Evolutionary conservation across 2,113 vertebrate genomes (phyloP).

Genomic region (Melanotaenia duboulayi): DNA sequence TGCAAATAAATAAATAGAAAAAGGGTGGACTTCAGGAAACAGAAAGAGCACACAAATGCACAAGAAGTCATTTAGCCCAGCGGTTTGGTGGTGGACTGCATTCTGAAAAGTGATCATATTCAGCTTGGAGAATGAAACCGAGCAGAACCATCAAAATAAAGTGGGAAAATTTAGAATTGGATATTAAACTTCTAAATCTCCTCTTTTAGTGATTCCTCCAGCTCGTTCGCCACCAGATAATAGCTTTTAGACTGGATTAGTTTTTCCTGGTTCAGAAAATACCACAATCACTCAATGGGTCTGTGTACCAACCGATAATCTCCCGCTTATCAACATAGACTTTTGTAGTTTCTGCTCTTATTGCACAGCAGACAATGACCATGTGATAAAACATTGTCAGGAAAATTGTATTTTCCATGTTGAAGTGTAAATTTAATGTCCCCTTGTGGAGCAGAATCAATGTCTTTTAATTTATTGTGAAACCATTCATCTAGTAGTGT

Average conservation of each 20-base stretch:
- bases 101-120: constrained; percentile 74
- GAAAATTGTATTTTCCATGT: constrained; percentile 22
- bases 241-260: constrained; percentile 61
- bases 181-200: constrained; percentile 65
- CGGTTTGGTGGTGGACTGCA: constrained; percentile 60
- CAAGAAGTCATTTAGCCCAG: constrained; percentile 62
- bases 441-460: background rate
- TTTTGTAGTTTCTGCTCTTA: constrained; percentile 34
- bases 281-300: constrained; percentile 52
- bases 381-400: constrained; percentile 29
- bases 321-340: constrained; percentile 45
- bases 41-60: constrained; percentile 31
- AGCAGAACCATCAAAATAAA: constrained; percentile 51
- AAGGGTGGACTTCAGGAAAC: constrained; percentile 20
- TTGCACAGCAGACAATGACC: constrained; percentile 15
- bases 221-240: constrained; percentile 60
- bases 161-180: constrained; percentile 59
- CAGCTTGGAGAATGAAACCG: constrained; percentile 62
- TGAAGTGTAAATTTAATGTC: constrained; percentile 30
- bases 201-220: constrained; percentile 57
- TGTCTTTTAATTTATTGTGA: background rate
- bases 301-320: constrained; percentile 50
- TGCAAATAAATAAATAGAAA: constrained; percentile 21
- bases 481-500: constrained; percentile 26
- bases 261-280: constrained; percentile 34